A percentile compares a stretch with the other conserved stretches of the same genome.
Conservation (phyloP, 1,140 invertebrate genomes). For the Drosophila ficusphila region DNA sequence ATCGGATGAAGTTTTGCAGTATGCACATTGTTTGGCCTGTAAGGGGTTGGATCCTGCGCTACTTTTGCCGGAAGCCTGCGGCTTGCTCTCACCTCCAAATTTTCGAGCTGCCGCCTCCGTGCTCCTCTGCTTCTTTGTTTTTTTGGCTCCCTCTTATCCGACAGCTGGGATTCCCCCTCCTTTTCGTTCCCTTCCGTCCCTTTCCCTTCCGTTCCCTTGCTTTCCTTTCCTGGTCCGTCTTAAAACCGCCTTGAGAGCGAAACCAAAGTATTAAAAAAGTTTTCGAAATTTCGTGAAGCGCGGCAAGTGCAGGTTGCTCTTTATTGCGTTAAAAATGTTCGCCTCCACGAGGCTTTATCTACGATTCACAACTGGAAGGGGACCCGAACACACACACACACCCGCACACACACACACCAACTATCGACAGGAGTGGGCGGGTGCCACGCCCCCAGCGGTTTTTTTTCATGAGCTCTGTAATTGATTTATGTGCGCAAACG, state of each 20-base stretch:
- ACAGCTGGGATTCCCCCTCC: conserved; percentile 18
- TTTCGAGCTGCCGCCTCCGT: background rate
- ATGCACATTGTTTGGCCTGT: conserved; percentile 52
- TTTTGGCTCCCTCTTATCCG: conserved; percentile 19
- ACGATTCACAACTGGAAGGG: too few relatives aligned
- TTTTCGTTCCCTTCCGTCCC: too few relatives aligned
- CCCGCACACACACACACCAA: conserved; percentile 7
- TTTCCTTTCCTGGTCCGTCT: background rate
- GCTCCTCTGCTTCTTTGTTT: conserved; percentile 4
- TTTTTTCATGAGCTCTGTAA: conserved; percentile 65
- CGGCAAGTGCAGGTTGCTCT: conserved; percentile 69
- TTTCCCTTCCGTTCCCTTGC: too few relatives aligned
- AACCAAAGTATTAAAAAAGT: conserved; percentile 74
- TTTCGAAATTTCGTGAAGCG: conserved; percentile 73
- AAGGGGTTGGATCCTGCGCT: conserved; percentile 48
- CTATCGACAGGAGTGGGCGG: conserved; percentile 34
- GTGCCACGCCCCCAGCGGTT: conserved; percentile 47
- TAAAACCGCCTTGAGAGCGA: conserved; percentile 11
- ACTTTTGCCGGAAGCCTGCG: conserved; percentile 29
- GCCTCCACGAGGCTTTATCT: conserved; percentile 67
- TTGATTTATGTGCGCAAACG: conserved; percentile 77
- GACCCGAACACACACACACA: conserved; percentile 4
- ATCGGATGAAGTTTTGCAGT: conserved; percentile 42
- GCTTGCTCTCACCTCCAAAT: conserved; percentile 54
- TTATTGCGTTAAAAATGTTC: conserved; percentile 78